phyloP scores from a whole-genome alignment of 1,140 invertebrate genomes.

The Anagrus nilaparvatae region DNA sequence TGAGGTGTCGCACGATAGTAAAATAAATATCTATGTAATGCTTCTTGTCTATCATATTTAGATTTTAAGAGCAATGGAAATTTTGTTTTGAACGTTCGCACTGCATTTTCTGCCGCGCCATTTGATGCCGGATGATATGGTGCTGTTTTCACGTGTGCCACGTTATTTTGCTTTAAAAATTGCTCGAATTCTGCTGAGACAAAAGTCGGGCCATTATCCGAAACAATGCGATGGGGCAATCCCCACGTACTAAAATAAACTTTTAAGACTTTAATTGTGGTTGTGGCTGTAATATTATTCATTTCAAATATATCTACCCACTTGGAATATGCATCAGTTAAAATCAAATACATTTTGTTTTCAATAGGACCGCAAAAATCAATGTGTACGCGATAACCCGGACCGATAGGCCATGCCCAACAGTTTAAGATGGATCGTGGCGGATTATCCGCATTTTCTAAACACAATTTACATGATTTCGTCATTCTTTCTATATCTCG shows the following conservation, averaged over 20 bases:
- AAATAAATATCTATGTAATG: too few relatives aligned
- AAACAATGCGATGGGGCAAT: too few relatives aligned
- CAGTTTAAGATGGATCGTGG: slow-evolving; percentile 17
- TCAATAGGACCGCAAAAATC: slow-evolving; percentile 23
- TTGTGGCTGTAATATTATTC: slow-evolving; percentile 3
- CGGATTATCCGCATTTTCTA: slow-evolving; percentile 16
- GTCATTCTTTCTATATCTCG: slow-evolving; percentile 27
- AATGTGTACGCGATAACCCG: slow-evolving; percentile 34
- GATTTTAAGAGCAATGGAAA: too few relatives aligned
- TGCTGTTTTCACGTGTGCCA: slow-evolving; percentile 25
- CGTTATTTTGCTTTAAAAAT: slow-evolving; percentile 20
- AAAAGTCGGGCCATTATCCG: slow-evolving; percentile 22
- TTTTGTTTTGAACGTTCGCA: slow-evolving; percentile 28
- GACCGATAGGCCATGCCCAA: slow-evolving; percentile 29
- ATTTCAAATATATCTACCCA: slow-evolving; percentile 15
- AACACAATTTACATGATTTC: slow-evolving; percentile 21
- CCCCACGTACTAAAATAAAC: too few relatives aligned
- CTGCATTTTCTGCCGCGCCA: slow-evolving; percentile 27
- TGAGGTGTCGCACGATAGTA: too few relatives aligned
- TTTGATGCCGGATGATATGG: slow-evolving; percentile 30
- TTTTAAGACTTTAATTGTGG: neutral
- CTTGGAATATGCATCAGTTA: slow-evolving; percentile 28
- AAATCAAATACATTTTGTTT: slow-evolving; percentile 20
- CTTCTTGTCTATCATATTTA: too few relatives aligned
- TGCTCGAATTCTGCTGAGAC: slow-evolving; percentile 18